Conservation (phyloP, 2,113 vertebrate species). For the Climacteris rufus region DNA sequence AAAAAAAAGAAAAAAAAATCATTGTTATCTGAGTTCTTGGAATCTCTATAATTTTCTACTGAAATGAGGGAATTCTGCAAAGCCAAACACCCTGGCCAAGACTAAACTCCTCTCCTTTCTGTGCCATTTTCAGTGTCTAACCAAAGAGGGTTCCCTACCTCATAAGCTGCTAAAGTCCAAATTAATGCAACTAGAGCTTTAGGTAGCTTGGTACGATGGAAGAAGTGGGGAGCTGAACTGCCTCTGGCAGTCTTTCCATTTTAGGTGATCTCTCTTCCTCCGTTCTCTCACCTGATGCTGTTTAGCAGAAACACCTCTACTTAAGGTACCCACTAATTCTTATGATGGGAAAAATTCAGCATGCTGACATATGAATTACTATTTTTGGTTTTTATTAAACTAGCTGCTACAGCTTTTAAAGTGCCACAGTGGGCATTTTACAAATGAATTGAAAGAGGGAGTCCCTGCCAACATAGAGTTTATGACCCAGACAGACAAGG, state of each 20-base stretch:
- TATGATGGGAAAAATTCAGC: background rate
- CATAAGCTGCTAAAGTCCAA: background rate
- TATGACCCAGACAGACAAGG: constrained; percentile 5
- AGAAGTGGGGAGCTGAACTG: background rate
- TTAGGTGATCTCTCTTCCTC: background rate
- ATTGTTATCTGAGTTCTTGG: background rate
- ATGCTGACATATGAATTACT: background rate
- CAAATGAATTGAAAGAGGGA: background rate
- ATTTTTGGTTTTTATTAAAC: background rate
- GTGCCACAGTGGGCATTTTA: background rate
- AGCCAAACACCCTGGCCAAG: background rate
- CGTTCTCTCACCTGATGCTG: background rate
- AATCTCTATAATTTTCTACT: background rate
- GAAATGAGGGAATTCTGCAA: background rate
- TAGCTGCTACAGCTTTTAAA: background rate
- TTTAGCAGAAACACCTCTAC: background rate
- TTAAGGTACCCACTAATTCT: background rate
- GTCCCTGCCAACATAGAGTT: background rate
- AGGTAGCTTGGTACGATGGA: background rate
- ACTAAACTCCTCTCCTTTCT: background rate
- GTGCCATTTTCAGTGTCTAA: background rate
- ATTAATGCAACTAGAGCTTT: background rate
- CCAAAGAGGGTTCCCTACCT: background rate
- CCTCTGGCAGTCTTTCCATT: background rate
- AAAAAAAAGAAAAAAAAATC: background rate